A percentile compares a stretch with the other conserved stretches of the same genome.
Conservation (phyloP, 2,888 invertebrate genomes). For the Eristalis intricaria region DNA sequence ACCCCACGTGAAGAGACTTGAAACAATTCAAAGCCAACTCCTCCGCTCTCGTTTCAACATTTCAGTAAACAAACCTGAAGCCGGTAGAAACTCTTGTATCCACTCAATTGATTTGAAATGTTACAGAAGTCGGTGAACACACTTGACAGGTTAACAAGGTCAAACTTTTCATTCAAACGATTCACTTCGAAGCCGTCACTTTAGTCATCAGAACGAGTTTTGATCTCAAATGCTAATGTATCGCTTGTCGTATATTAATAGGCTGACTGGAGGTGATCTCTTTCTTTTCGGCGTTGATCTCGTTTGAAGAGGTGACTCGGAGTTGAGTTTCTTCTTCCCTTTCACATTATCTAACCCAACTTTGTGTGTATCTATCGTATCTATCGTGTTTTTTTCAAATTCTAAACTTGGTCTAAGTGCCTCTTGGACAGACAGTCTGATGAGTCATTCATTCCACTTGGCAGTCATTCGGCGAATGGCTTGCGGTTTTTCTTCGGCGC, state of each 20-base stretch:
- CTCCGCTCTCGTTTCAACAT: neutral
- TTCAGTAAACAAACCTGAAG: neutral
- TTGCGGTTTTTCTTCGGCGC: neutral
- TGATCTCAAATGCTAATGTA: neutral
- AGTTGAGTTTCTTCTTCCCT: neutral
- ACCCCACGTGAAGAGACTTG: neutral
- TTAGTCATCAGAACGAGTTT: neutral
- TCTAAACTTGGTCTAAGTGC: neutral
- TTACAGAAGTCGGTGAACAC: neutral
- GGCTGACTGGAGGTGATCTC: neutral
- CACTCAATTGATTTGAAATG: neutral
- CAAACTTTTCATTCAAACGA: neutral
- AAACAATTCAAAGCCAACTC: neutral
- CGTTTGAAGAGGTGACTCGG: neutral
- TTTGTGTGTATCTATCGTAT: neutral
- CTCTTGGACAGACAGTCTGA: neutral
- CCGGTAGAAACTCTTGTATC: neutral
- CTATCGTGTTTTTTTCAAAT: too few species aligned
- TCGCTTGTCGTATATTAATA: neutral
- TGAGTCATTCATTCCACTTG: neutral
- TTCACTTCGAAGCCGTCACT: neutral
- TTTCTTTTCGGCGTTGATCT: neutral
- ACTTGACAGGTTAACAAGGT: neutral
- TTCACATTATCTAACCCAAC: neutral
- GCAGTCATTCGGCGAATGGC: neutral